Base-by-base conservation (phyloP, 1,140 invertebrate genomes). In the Drosophila murphyi region DNA sequence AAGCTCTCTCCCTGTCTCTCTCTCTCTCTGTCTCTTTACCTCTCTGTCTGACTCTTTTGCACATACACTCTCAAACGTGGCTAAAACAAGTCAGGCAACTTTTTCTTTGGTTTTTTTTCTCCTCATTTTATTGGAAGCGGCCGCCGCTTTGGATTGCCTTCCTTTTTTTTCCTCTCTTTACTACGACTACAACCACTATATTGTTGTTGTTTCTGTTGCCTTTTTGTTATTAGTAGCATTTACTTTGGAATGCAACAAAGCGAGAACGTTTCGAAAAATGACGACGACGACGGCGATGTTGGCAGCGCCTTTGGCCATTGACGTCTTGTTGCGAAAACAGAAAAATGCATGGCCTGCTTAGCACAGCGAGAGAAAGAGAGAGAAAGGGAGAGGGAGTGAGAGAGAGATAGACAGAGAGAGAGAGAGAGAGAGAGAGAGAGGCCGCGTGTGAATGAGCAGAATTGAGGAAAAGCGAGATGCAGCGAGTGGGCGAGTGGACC, bases 181-280 rank as follows among this genome's bases (percentile, higher is more conserved):
- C 67, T 76, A 78, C 74, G 59, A 73, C 74, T 68, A 77, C 74
- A 63, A 68, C 62, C 47, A 60, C 60, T 52, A 45, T n/a, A 45
- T 34, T 61, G 52, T 62, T 74, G 50, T 28, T 51, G 50, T 45
- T 71, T 63, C 52, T 76, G 76, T 68, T 76, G 63, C 57, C 55
- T 77, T 63, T 81, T 86, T 85, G 78, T 85, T 88, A 89, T 88
- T 88, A 89, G 85, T 88, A 88, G 85, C 85, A 88, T 88, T 88
- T 88, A 88, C 80, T 88, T 80, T 85, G 85, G 85, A 88, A 88
- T 88, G 85, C 85, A 89, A 87, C 82, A 89, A 81, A 89, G 85
- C 85, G 85, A 88, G 85, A 88, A 88, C 86, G 81, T 85, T 89
- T 88, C 72, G 80, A 80, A 83, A 89, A 89, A 82, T 78, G 78